Percentiles rank a stretch among this genome's conserved stretches.
These are phyloP conservation scores for Harpagifer antarcticus DNA, from an alignment of 2,797 vertebrate species.

Conservation along the genomic window DNA sequence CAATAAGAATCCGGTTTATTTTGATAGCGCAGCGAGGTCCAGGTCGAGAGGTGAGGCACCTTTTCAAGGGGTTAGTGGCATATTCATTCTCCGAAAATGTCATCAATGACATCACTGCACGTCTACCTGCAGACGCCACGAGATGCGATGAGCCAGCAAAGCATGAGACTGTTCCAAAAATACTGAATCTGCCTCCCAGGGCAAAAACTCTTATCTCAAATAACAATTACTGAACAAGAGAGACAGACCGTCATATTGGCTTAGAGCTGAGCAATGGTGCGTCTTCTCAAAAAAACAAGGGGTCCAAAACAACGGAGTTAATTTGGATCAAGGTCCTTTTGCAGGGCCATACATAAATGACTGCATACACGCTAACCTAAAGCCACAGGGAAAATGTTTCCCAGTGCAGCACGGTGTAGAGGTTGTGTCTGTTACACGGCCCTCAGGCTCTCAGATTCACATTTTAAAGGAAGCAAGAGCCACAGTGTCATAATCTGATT, in stretches of 20 bases:
- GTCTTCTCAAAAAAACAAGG: constrained; percentile 49
- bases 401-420: background rate
- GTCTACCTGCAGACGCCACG: constrained; percentile 62
- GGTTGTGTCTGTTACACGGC: constrained; percentile 19
- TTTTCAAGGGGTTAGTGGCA: constrained; percentile 12
- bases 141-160: constrained; percentile 57
- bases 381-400: constrained; percentile 37
- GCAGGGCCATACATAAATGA: constrained; percentile 18
- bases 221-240: constrained; percentile 75
- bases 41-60: constrained; percentile 54
- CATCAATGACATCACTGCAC: constrained; percentile 61
- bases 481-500: background rate
- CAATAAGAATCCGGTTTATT: constrained; percentile 26
- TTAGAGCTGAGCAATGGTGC: constrained; percentile 55
- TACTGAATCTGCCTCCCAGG: constrained; percentile 66
- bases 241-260: constrained; percentile 77
- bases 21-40: constrained; percentile 24
- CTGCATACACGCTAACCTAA: constrained; percentile 24
- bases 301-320: constrained; percentile 54
- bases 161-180: constrained; percentile 61
- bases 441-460: background rate
- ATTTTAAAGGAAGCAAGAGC: constrained; percentile 14
- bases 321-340: constrained; percentile 72
- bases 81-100: constrained; percentile 59
- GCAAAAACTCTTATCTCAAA: constrained; percentile 66